phyloP scores from a whole-genome alignment of 2,888 invertebrate genomes.

The Perithous albicinctus region DNA sequence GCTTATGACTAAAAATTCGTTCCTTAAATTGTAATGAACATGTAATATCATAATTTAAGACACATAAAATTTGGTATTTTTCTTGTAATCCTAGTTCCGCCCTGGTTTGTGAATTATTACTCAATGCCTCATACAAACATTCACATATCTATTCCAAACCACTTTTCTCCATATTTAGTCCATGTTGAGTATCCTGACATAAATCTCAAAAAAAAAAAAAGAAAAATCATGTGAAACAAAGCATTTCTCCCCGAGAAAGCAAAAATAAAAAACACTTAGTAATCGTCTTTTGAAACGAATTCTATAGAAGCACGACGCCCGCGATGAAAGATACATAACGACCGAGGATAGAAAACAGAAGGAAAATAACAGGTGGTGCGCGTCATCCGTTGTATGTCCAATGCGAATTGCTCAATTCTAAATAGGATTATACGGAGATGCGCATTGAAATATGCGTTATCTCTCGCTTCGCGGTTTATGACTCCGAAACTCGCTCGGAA shows the following conservation, averaged over 20 bases:
- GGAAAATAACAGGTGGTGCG: constrained; percentile 65
- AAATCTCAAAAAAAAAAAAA: constrained; percentile 2
- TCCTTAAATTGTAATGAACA: no score
- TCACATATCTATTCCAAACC: no score
- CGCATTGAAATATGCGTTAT: constrained; percentile 65
- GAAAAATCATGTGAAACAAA: no score
- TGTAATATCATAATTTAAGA: no score
- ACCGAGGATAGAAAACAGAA: constrained; percentile 19
- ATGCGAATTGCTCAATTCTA: constrained; percentile 63
- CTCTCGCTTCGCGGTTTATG: constrained; percentile 60
- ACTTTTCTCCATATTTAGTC: no score
- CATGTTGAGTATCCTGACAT: background rate
- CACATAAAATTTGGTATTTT: no score
- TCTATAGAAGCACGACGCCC: background rate
- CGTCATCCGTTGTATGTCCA: constrained; percentile 50
- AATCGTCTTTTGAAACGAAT: constrained; percentile 38
- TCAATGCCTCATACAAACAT: no score
- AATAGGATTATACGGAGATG: constrained; percentile 61
- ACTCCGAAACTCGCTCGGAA: constrained; percentile 49
- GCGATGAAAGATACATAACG: background rate
- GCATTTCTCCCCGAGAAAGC: no score
- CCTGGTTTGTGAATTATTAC: no score
- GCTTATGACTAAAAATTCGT: no score
- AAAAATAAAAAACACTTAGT: constrained; percentile 15
- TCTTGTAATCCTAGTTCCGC: no score